phyloP scores from a whole-genome alignment of 2,888 invertebrate genomes.

The Acanthosoma haemorrhoidale region DNA sequence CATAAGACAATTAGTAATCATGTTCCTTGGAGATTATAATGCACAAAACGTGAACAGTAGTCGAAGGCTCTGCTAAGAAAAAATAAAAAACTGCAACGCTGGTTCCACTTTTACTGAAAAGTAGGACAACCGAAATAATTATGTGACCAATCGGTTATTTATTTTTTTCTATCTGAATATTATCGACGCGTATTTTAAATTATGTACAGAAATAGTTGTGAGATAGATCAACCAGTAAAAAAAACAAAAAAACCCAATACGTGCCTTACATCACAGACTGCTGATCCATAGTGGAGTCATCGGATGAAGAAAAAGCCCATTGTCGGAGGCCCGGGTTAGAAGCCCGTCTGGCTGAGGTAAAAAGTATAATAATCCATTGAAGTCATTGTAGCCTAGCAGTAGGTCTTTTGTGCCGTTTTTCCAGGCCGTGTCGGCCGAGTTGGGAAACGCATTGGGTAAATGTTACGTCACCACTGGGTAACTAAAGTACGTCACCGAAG shows the following conservation, averaged over 20 bases:
- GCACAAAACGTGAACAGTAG: no score
- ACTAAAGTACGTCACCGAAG: no score
- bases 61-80: no score
- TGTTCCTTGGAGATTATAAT: no score
- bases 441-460: slow-evolving; percentile 13
- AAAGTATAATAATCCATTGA: slow-evolving; percentile 21
- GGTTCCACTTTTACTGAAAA: no score
- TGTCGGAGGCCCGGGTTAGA: background rate
- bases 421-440: background rate
- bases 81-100: no score
- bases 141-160: no score
- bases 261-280: slow-evolving; percentile 7
- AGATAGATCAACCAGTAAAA: background rate
- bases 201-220: background rate
- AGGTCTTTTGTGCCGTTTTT: slow-evolving; percentile 4
- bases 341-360: background rate
- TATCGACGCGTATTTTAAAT: slow-evolving; percentile 1
- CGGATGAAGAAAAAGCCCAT: slow-evolving; percentile 5
- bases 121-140: no score
- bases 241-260: no score
- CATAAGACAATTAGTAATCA: no score
- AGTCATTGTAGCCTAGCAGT: background rate
- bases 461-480: slow-evolving; percentile 8
- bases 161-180: background rate
- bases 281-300: background rate